Evolutionary conservation across 2,888 invertebrate genomes (phyloP).

Genomic region (Caenorhabditis wallacei): DNA sequence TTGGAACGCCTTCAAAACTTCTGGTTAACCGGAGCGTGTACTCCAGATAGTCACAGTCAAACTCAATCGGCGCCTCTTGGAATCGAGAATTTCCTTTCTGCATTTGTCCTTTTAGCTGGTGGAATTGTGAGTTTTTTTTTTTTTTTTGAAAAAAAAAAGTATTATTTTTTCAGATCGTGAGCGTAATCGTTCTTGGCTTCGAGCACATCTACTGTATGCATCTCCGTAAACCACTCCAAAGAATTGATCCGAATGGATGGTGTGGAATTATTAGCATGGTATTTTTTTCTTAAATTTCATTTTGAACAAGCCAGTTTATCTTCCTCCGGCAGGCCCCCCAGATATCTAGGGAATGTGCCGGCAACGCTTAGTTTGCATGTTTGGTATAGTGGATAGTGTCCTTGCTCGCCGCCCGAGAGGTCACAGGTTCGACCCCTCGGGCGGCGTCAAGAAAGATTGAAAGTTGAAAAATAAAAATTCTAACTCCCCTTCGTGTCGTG

Average conservation of each 20-base stretch:
- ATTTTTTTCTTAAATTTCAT: too few relatives aligned
- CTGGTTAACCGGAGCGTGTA: conserved; percentile 97
- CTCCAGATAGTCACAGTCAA: conserved; percentile 88
- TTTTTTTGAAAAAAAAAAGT: background rate
- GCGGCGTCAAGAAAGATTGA: too few relatives aligned
- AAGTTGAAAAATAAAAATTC: too few relatives aligned
- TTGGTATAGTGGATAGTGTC: too few relatives aligned
- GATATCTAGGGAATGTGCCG: too few relatives aligned
- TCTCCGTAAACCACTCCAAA: conserved; percentile 90
- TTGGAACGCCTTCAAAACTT: conserved; percentile 92
- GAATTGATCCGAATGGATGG: conserved; percentile 93
- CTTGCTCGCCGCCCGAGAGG: too few relatives aligned
- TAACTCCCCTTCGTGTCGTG: too few relatives aligned
- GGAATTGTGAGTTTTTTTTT: conserved; percentile 86
- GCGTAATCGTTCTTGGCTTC: conserved; percentile 91
- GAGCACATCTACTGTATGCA: conserved; percentile 98
- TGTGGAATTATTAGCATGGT: conserved; percentile 96
- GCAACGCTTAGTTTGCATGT: too few relatives aligned
- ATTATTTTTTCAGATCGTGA: conserved; percentile 88
- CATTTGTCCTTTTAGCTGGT: conserved; percentile 95
- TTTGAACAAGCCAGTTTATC: too few relatives aligned
- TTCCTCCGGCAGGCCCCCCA: too few relatives aligned
- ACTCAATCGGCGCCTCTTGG: conserved; percentile 85
- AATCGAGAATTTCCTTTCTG: conserved; percentile 93
- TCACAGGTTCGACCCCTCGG: too few relatives aligned